Conservation (phyloP, 1,140 invertebrate genomes). For the Chrysomallon squamiferum region DNA sequence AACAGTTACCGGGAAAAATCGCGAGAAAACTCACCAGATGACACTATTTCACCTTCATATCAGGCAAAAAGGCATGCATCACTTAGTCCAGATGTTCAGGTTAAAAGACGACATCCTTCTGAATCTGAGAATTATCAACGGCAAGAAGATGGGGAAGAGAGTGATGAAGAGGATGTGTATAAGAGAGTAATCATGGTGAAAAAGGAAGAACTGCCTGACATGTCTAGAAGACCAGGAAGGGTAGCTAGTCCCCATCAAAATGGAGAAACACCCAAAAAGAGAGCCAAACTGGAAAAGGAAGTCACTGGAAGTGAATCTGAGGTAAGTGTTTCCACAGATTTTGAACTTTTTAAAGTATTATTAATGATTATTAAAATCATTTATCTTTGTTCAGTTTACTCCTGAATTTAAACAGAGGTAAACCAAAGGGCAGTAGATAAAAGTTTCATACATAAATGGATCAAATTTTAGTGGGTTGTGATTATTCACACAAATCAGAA, state of each 20-base stretch:
- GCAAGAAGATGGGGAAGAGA: not conserved
- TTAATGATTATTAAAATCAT: too few species aligned
- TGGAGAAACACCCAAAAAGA: conserved; percentile 4
- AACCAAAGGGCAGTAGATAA: too few species aligned
- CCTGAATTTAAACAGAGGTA: too few species aligned
- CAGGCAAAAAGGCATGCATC: not conserved
- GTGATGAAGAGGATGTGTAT: not conserved
- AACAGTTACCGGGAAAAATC: too few species aligned
- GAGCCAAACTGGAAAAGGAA: conserved; percentile 5
- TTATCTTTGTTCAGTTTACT: too few species aligned
- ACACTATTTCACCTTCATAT: not conserved
- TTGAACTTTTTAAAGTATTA: too few species aligned
- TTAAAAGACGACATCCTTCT: not conserved
- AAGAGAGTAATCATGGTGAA: conserved; percentile 1
- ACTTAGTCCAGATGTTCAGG: not conserved
- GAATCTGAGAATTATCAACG: not conserved
- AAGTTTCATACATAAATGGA: too few species aligned
- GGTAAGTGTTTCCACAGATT: too few species aligned
- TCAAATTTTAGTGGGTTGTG: too few species aligned
- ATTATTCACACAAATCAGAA: too few species aligned
- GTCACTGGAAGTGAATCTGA: conserved; percentile 25
- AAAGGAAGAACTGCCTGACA: not conserved
- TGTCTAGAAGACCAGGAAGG: not conserved
- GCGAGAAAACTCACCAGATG: not conserved
- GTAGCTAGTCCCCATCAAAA: not conserved